Percentiles rank a stretch among this genome's conserved stretches.
Evolutionary conservation across 1,140 invertebrate genomes (phyloP).

Genomic region (Orius insidiosus): DNA sequence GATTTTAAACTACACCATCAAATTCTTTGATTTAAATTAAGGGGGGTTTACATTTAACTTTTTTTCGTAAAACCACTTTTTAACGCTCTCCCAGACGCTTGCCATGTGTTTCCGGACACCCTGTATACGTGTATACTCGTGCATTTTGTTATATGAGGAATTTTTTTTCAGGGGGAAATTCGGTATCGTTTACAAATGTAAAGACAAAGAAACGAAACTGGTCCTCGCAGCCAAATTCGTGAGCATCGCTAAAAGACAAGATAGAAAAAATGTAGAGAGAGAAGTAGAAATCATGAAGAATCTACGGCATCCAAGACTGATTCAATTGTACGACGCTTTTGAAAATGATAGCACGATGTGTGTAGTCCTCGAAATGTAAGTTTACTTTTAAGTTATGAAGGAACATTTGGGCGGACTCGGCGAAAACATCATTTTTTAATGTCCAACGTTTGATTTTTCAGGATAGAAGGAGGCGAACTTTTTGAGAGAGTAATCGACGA

Average conservation of each 20-base stretch:
- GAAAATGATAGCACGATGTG: constrained; percentile 84
- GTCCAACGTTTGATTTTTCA: constrained; percentile 35
- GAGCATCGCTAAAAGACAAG: constrained; percentile 63
- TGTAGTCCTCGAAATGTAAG: constrained; percentile 91
- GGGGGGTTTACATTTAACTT: too few relatives aligned
- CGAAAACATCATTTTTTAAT: too few relatives aligned
- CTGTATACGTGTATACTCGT: too few relatives aligned
- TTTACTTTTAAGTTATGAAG: too few relatives aligned
- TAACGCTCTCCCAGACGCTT: too few relatives aligned
- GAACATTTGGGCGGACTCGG: too few relatives aligned
- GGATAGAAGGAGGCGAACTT: constrained; percentile 90
- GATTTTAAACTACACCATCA: too few relatives aligned
- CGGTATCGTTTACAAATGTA: constrained; percentile 86
- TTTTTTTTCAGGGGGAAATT: constrained; percentile 79
- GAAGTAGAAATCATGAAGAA: constrained; percentile 93
- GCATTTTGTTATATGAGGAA: too few relatives aligned
- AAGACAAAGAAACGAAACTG: constrained; percentile 61
- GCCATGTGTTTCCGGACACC: too few relatives aligned
- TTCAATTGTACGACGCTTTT: constrained; percentile 94
- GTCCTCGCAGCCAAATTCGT: constrained; percentile 88
- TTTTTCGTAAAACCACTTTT: too few relatives aligned
- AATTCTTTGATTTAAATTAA: too few relatives aligned
- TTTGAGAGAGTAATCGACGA: constrained; percentile 97
- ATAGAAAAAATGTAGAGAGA: constrained; percentile 75
- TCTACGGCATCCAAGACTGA: constrained; percentile 80